Evolutionary conservation across 2,888 invertebrate genomes (phyloP).

Genomic region (Drosophila acutilabella): DNA sequence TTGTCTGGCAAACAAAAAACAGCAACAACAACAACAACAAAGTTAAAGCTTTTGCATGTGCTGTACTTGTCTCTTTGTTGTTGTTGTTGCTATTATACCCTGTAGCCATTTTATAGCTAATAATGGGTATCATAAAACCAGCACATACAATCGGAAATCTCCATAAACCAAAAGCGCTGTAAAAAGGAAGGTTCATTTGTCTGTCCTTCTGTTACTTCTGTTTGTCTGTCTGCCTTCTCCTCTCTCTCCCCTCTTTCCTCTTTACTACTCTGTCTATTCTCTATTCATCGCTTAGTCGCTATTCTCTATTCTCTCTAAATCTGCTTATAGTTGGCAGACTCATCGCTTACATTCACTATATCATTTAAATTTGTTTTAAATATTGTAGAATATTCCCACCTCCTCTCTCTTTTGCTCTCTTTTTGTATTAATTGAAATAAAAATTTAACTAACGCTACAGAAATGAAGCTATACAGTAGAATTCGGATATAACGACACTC

Average conservation of each 20-base stretch:
- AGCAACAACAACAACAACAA: constrained; percentile 27
- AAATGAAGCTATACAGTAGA: too few relatives aligned
- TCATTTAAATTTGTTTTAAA: too few relatives aligned
- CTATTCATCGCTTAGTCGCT: too few relatives aligned
- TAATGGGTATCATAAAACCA: constrained; percentile 2
- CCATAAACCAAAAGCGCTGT: not conserved
- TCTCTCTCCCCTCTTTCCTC: too few relatives aligned
- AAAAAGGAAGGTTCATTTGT: not conserved
- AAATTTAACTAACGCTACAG: too few relatives aligned
- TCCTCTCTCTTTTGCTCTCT: too few relatives aligned
- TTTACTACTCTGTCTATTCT: too few relatives aligned
- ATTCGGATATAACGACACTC: too few relatives aligned
- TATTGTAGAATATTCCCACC: too few relatives aligned
- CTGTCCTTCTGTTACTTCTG: not conserved
- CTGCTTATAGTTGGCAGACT: too few relatives aligned
- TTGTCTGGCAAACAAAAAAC: constrained; percentile 62
- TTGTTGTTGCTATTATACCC: constrained; percentile 32
- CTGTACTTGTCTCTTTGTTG: constrained; percentile 31
- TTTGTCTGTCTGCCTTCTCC: not conserved
- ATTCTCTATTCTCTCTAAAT: too few relatives aligned
- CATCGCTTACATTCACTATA: not conserved
- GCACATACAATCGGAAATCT: not conserved
- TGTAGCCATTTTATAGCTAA: constrained; percentile 13
- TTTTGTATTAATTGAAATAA: too few relatives aligned
- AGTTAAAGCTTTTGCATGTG: constrained; percentile 52